Percentiles rank a stretch among this genome's conserved stretches.
phyloP scores from a whole-genome alignment of 2,797 vertebrate species.

The Enteromius afrohamiltoni region DNA sequence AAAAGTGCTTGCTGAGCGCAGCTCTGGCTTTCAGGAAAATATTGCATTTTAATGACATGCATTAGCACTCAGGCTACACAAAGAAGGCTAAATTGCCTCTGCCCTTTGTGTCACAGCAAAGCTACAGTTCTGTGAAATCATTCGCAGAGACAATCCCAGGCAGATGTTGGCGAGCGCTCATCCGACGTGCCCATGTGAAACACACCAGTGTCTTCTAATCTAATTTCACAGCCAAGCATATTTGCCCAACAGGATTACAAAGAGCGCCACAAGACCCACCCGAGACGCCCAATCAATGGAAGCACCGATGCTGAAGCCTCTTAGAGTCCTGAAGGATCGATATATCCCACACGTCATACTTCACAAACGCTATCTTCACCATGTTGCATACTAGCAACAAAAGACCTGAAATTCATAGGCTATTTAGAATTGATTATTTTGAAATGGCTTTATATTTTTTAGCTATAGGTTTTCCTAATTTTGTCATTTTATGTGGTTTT shows the following conservation, averaged over 20 bases:
- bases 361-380: constrained; percentile 53
- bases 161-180: constrained; percentile 12
- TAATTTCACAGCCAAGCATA: constrained; percentile 79
- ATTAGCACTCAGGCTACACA: constrained; percentile 29
- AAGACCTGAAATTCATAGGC: not conserved
- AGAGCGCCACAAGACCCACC: constrained; percentile 68
- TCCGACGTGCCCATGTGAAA: constrained; percentile 11
- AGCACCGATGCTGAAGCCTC: constrained; percentile 70
- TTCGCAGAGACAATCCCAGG: not conserved
- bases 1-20: not conserved
- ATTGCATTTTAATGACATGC: constrained; percentile 21
- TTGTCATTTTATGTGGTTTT: not conserved
- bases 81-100: constrained; percentile 30
- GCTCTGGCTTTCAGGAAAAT: not conserved
- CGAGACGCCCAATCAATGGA: constrained; percentile 73
- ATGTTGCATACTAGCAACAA: constrained; percentile 11
- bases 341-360: constrained; percentile 53
- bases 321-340: constrained; percentile 67
- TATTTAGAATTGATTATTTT: not conserved
- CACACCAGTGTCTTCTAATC: constrained; percentile 71
- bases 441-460: not conserved
- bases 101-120: constrained; percentile 18
- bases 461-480: not conserved
- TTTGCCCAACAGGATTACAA: constrained; percentile 80
- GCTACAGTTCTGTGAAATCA: constrained; percentile 15